Conservation (phyloP, 2,888 invertebrate genomes). For the Yponomeuta evonymella region DNA sequence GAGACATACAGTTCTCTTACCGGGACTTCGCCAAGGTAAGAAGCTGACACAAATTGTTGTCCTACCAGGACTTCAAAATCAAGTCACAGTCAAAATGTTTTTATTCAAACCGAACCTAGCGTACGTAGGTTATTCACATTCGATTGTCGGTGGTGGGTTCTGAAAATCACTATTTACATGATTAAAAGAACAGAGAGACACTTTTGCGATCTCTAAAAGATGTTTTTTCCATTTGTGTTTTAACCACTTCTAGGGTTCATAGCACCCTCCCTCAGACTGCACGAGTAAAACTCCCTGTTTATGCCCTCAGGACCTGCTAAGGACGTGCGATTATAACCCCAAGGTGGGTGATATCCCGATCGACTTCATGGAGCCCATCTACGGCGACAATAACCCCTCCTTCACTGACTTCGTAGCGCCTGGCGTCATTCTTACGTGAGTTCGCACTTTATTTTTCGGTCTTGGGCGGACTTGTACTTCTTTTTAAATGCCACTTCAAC, state of each 20-base stretch:
- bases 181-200: no score
- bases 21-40: conserved; percentile 85
- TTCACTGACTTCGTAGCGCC: conserved; percentile 98
- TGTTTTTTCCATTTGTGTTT: no score
- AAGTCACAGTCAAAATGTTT: no score
- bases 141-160: no score
- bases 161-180: no score
- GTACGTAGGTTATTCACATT: no score
- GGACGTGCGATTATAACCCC: conserved; percentile 86
- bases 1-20: conserved; percentile 90
- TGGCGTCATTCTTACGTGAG: conserved; percentile 94
- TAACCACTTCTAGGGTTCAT: not conserved
- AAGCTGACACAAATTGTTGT: no score
- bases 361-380: conserved; percentile 91
- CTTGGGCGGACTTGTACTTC: no score
- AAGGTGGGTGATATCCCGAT: conserved; percentile 92
- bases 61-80: no score
- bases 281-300: not conserved
- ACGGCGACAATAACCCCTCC: conserved; percentile 91
- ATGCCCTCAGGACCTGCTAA: conserved; percentile 76
- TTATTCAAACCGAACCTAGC: no score
- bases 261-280: not conserved
- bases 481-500: no score
- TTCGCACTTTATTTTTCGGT: conserved; percentile 24
- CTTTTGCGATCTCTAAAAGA: no score